Evolutionary conservation across 1,140 invertebrate genomes (phyloP).

Genomic region (Probaryconus sp.): DNA sequence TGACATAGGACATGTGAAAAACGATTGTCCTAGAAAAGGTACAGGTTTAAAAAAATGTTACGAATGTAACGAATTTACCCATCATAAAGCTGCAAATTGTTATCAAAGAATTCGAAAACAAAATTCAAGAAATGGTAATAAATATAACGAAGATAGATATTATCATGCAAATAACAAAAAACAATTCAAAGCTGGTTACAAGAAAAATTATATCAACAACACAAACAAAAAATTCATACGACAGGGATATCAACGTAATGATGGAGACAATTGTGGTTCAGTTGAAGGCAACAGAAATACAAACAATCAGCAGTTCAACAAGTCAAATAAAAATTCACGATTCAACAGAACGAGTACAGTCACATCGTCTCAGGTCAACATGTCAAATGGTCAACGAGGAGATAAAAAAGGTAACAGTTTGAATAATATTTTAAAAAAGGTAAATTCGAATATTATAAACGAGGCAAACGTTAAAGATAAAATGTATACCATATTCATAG

Average conservation of each 20-base stretch:
- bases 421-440: too few species aligned
- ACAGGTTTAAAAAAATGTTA: slow-evolving; percentile 7
- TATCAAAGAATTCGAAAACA: not conserved
- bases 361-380: not conserved
- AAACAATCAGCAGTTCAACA: not conserved
- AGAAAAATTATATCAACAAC: not conserved
- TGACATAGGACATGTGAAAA: slow-evolving; percentile 10
- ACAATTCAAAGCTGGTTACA: not conserved
- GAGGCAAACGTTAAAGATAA: not conserved
- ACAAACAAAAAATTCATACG: not conserved
- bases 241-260: not conserved
- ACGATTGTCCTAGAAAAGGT: slow-evolving; percentile 16
- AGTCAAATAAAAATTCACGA: not conserved
- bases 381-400: not conserved
- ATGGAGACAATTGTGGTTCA: not conserved
- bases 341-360: not conserved
- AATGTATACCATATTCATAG: slow-evolving; percentile 4
- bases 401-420: not conserved
- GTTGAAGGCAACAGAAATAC: not conserved
- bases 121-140: not conserved
- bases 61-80: slow-evolving; percentile 15
- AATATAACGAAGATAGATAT: not conserved
- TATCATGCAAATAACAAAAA: slow-evolving; percentile 3
- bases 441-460: not conserved
- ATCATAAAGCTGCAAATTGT: slow-evolving; percentile 14